Base-by-base conservation (phyloP, 2,797 vertebrate species). In the Monodelphis domestica region DNA sequence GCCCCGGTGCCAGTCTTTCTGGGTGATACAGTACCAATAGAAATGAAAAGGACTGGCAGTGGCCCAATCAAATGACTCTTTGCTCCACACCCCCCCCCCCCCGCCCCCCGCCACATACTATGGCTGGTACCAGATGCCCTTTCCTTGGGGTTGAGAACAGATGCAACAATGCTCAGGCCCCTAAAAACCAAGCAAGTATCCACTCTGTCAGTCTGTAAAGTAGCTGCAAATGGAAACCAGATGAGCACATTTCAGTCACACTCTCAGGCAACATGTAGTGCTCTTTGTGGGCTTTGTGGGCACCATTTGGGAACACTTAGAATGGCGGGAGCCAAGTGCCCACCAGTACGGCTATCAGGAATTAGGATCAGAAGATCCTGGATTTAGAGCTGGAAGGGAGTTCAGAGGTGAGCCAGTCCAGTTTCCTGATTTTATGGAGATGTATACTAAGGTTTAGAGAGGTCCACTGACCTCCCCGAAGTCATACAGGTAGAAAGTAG, bases 151-250 rank as follows among this genome's bases (percentile, higher is more conserved):
- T 45, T 95, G 78, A 90, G 91, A 55, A 78, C 89, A 89, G n/a
- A 59, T 33, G 91, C 28, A 93, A 96, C 91, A 78, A 93, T 96
- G 95, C 17, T 91, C 94, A 91, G 93, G 87, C 7, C 94, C 57
- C 91, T 92, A 78, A 95, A 84, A 55, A 29, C 56, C 21, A 96
- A 92, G 93, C 89, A 90, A 94, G 87, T 92, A 88, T 94, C 97
- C 93, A 95, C 87, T 89, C 92, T 97, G 97, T 11, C 89, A 91
- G 59, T 90, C 93, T 95, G 63, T 88, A 97, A 95, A 94, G n/a
- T n/a, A 3, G 3, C 78, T 95, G 93, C 78, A 97, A 97, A 97
- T 95, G 57, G 53, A 89, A 97, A 97, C 54, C 95, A 97, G 94
- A 96, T 97, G 21, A 78, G 21, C 9, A 26, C 21, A 45, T 45